These are phyloP conservation scores for Chymomyza procnemis DNA, from an alignment of 2,888 invertebrate species.

Conservation along the genomic window DNA sequence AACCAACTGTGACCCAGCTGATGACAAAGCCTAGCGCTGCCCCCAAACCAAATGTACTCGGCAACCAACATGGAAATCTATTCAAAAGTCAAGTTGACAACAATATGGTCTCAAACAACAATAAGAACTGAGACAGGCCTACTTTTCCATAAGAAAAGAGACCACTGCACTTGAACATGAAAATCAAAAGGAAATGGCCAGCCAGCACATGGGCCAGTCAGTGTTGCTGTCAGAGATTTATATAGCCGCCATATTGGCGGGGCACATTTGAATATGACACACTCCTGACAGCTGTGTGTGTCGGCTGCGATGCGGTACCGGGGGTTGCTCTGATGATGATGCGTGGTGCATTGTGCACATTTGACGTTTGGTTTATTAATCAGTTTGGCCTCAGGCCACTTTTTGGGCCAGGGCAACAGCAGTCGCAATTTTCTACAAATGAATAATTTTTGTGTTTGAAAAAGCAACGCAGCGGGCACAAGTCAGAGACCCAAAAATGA, in stretches of 20 bases:
- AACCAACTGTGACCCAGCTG: slow-evolving; percentile 72
- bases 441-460: slow-evolving; percentile 63
- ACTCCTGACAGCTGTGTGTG: slow-evolving; percentile 75
- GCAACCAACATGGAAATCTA: slow-evolving; percentile 42
- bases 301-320: slow-evolving; percentile 25
- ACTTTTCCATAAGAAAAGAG: slow-evolving; percentile 17
- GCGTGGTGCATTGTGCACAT: slow-evolving; percentile 71
- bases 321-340: slow-evolving; percentile 44
- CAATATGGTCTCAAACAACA: slow-evolving; percentile 54
- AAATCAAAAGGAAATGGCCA: slow-evolving; percentile 64
- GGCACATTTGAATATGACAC: slow-evolving; percentile 74
- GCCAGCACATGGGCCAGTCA: slow-evolving; percentile 27
- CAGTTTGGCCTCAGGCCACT: slow-evolving; percentile 75
- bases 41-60: slow-evolving; percentile 20
- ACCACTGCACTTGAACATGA: slow-evolving; percentile 50
- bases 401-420: slow-evolving; percentile 35
- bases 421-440: slow-evolving; percentile 64
- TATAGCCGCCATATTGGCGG: slow-evolving; percentile 8
- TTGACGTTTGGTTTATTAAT: slow-evolving; percentile 78
- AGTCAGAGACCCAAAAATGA: slow-evolving; percentile 38
- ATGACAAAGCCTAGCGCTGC: slow-evolving; percentile 54
- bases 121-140: slow-evolving; percentile 36
- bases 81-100: slow-evolving; percentile 71
- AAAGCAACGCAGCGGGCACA: slow-evolving; percentile 43
- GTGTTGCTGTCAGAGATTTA: background rate